Percentiles rank a stretch among this genome's conserved stretches.
These are phyloP conservation scores for Eulimnadia texana DNA, from an alignment of 1,140 invertebrate species.

Conservation along the genomic window DNA sequence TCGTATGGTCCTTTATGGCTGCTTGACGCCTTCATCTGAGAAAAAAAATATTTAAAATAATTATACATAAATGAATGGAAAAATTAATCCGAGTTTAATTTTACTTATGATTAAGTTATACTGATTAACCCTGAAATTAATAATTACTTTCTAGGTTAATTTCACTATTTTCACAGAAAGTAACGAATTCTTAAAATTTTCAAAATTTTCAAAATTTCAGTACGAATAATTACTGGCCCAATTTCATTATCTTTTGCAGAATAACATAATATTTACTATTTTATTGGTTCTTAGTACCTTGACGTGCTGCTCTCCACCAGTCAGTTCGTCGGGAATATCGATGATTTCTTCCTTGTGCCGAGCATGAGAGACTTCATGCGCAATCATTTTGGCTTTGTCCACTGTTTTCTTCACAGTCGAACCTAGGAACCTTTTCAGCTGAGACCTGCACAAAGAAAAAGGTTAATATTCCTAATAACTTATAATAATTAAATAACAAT, in stretches of 20 bases:
- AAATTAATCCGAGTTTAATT: background rate
- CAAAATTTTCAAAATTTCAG: too few species aligned
- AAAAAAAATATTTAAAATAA: constrained; percentile 17
- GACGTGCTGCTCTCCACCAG: constrained; percentile 62
- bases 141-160: too few species aligned
- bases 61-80: background rate
- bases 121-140: too few species aligned
- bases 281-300: too few species aligned
- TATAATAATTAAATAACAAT: background rate
- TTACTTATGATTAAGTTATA: too few species aligned
- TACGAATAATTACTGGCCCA: too few species aligned
- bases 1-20: constrained; percentile 93
- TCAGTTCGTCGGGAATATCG: constrained; percentile 68
- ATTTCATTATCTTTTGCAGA: too few species aligned
- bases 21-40: constrained; percentile 69
- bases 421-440: constrained; percentile 70
- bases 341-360: constrained; percentile 64
- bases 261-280: too few species aligned
- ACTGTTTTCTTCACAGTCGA: constrained; percentile 75
- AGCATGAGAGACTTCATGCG: constrained; percentile 63
- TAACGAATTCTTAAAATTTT: too few species aligned
- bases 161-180: too few species aligned
- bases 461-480: constrained; percentile 22
- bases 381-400: constrained; percentile 75
- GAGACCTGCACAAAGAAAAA: constrained; percentile 36